phyloP scores from a whole-genome alignment of 53 echinoderm and acorn worm genomes.

The Paracentrotus lividus region DNA sequence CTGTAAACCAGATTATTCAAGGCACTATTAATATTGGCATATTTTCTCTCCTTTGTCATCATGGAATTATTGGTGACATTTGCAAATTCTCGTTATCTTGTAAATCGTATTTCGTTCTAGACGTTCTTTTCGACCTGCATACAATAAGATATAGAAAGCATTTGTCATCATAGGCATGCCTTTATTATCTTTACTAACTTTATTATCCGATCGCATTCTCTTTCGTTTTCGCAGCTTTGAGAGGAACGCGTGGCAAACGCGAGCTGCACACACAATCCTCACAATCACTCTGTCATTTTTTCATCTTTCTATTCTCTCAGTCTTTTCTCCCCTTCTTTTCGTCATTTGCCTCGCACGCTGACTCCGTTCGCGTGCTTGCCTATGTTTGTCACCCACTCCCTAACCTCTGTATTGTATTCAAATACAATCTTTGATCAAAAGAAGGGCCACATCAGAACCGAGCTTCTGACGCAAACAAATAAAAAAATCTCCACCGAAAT shows the following conservation, averaged over 20 bases:
- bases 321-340: conserved; percentile 27
- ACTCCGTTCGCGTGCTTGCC: conserved; percentile 36
- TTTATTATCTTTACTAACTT: background rate
- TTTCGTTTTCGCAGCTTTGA: background rate
- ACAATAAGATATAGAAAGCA: background rate
- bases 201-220: background rate
- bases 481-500: conserved; percentile 19
- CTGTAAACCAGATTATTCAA: no score
- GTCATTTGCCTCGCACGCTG: conserved; percentile 38
- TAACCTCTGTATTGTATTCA: conserved; percentile 47
- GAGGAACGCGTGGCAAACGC: conserved; percentile 39
- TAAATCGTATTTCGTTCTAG: background rate
- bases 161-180: background rate
- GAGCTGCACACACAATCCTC: conserved; percentile 11
- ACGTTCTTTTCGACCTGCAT: background rate
- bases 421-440: conserved; percentile 49
- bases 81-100: no score
- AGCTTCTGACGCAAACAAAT: conserved; percentile 17
- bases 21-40: no score
- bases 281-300: conserved; percentile 9
- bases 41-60: no score
- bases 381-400: conserved; percentile 35
- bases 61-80: no score
- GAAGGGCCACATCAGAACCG: background rate
- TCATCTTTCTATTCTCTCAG: conserved; percentile 10